A percentile compares a stretch with the other conserved stretches of the same genome.
Evolutionary conservation across 1,140 invertebrate species (phyloP).

Genomic region (Sinella curviseta): DNA sequence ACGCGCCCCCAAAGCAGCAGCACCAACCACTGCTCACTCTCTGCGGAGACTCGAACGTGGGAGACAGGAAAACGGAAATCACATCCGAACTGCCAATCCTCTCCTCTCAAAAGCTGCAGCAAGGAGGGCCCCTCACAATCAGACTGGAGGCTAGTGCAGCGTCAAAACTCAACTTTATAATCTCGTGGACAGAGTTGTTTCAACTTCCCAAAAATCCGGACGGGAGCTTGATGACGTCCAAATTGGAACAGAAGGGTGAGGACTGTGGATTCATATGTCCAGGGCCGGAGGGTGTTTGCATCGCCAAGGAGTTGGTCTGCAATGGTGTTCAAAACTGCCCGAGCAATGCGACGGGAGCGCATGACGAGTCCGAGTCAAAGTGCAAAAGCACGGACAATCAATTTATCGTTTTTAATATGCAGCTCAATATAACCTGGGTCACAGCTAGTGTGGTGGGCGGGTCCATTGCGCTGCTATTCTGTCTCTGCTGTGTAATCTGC

Average conservation of each 20-base stretch:
- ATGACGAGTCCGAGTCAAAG: constrained; percentile 51
- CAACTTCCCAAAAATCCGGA: constrained; percentile 78
- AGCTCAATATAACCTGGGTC: constrained; percentile 46
- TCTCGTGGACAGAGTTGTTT: constrained; percentile 85
- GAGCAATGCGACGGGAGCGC: constrained; percentile 57
- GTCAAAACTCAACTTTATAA: constrained; percentile 76
- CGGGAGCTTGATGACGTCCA: constrained; percentile 73
- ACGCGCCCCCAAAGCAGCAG: constrained; percentile 44
- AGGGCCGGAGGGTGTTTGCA: constrained; percentile 73
- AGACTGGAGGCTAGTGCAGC: constrained; percentile 65
- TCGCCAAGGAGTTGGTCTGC: constrained; percentile 76
- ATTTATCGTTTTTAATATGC: constrained; percentile 44
- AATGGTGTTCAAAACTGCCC: constrained; percentile 86
- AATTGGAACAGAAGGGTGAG: constrained; percentile 56
- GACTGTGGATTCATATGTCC: constrained; percentile 80
- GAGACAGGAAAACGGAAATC: constrained; percentile 60
- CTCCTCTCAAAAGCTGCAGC: constrained; percentile 68
- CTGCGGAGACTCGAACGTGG: constrained; percentile 76
- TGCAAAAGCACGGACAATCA: constrained; percentile 46
- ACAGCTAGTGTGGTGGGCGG: constrained; percentile 42
- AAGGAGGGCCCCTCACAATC: constrained; percentile 52
- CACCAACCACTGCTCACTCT: constrained; percentile 71
- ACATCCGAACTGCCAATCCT: constrained; percentile 68
- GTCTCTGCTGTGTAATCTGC: constrained; percentile 44
- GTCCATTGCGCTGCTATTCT: constrained; percentile 37